Percentiles rank a stretch among this genome's conserved stretches.
Evolutionary conservation across 2,113 vertebrate species (phyloP).

Genomic region (Cromileptes altivelis): DNA sequence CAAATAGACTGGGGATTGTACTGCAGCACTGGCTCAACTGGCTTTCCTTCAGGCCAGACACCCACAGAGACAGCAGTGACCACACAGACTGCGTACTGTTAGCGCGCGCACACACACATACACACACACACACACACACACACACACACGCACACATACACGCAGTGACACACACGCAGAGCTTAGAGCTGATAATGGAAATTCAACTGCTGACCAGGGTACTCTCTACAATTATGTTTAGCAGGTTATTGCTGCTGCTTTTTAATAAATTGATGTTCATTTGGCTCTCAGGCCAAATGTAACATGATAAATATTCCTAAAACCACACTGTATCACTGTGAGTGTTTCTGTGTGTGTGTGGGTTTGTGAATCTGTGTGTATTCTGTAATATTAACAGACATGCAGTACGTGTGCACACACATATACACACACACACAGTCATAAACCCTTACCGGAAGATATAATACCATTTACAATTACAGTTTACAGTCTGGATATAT

Average conservation of each 20-base stretch:
- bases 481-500: background rate
- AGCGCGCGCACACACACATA: background rate
- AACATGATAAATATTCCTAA: conserved; percentile 25
- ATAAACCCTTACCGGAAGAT: background rate
- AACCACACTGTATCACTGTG: conserved; percentile 4
- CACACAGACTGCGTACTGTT: conserved; percentile 38
- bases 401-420: background rate
- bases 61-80: conserved; percentile 53
- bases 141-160: conserved; percentile 15
- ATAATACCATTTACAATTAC: background rate
- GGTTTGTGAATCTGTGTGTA: background rate
- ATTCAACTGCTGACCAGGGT: conserved; percentile 62
- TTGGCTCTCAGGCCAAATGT: conserved; percentile 47
- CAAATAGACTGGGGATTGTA: conserved; percentile 72
- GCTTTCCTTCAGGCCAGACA: conserved; percentile 67
- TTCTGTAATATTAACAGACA: conserved; percentile 14
- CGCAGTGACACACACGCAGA: background rate
- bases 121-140: conserved; percentile 1
- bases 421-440: background rate
- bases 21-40: conserved; percentile 71
- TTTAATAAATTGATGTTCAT: conserved; percentile 63
- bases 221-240: conserved; percentile 53
- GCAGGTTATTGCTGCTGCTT: conserved; percentile 39
- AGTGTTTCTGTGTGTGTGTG: conserved; percentile 1
- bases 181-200: conserved; percentile 61